A percentile compares a stretch with the other conserved stretches of the same genome.
Conservation (phyloP, 2,888 invertebrate species). For the Nomada hirtipes region DNA sequence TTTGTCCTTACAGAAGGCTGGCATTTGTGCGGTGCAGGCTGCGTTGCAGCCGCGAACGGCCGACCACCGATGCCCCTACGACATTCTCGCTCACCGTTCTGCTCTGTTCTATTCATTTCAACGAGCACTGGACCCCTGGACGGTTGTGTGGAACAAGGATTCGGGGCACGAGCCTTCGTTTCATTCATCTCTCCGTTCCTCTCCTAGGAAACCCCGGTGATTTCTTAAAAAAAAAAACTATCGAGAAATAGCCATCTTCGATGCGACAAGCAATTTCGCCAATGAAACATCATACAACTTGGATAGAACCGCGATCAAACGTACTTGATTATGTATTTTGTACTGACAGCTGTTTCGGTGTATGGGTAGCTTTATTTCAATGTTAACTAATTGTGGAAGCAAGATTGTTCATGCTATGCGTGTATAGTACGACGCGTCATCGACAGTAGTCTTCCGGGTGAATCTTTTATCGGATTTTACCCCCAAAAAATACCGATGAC, state of each 20-base stretch:
- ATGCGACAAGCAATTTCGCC: not conserved
- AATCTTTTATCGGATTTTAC: not conserved
- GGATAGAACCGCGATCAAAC: not conserved
- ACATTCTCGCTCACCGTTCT: slow-evolving; percentile 64
- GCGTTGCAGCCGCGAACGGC: slow-evolving; percentile 73
- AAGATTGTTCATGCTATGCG: not conserved
- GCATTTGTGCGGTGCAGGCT: slow-evolving; percentile 78
- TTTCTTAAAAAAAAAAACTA: slow-evolving; percentile 9
- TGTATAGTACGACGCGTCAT: slow-evolving; percentile 7
- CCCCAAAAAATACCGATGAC: slow-evolving; percentile 10
- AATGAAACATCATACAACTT: too few species aligned
- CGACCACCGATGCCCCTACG: slow-evolving; percentile 50
- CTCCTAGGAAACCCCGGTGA: not conserved
- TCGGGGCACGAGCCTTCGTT: slow-evolving; percentile 47
- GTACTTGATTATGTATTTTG: not conserved
- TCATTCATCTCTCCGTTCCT: slow-evolving; percentile 23
- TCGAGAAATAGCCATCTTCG: not conserved
- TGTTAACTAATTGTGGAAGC: not conserved
- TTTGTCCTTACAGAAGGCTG: slow-evolving; percentile 78
- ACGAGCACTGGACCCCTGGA: slow-evolving; percentile 65
- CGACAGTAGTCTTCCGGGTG: too few species aligned
- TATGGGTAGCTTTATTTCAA: too few species aligned
- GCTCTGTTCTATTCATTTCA: slow-evolving; percentile 64
- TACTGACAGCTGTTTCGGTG: not conserved
- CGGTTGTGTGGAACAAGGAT: slow-evolving; percentile 58